Evolutionary conservation across 2,113 vertebrate genomes (phyloP).

Genomic region (Petrocephalus microphthalmus): DNA sequence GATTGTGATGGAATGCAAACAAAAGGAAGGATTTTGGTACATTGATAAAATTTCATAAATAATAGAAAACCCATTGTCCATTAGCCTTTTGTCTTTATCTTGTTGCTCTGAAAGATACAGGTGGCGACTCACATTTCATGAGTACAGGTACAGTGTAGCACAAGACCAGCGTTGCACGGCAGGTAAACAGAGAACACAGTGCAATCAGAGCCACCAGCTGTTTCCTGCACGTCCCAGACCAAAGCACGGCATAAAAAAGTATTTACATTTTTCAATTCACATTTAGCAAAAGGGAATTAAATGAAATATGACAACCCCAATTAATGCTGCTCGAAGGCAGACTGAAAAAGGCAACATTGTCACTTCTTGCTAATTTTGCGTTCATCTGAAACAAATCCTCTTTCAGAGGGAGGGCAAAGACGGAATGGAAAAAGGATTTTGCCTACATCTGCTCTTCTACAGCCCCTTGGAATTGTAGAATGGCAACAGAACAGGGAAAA

Average conservation of each 20-base stretch:
- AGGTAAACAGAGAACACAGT: constrained; percentile 55
- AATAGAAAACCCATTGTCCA: neutral
- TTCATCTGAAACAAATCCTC: constrained; percentile 53
- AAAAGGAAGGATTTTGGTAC: constrained; percentile 15
- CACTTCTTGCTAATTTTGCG: constrained; percentile 31
- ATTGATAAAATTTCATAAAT: constrained; percentile 15
- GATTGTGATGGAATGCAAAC: neutral
- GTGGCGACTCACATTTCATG: neutral
- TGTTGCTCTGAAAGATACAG: neutral
- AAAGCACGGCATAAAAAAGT: constrained; percentile 61
- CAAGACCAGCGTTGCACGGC: constrained; percentile 44
- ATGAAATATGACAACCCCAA: constrained; percentile 28
- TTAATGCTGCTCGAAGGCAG: constrained; percentile 36
- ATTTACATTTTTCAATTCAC: constrained; percentile 54
- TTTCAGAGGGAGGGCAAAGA: constrained; percentile 24
- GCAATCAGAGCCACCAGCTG: constrained; percentile 56
- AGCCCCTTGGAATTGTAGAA: neutral
- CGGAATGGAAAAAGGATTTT: constrained; percentile 49
- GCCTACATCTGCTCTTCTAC: constrained; percentile 44
- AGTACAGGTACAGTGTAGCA: constrained; percentile 41
- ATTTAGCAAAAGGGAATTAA: constrained; percentile 50
- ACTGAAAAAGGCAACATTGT: constrained; percentile 44
- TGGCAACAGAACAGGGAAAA: neutral
- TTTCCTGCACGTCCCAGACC: constrained; percentile 46
- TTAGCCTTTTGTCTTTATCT: neutral